A percentile compares a stretch with the other conserved stretches of the same genome.
Evolutionary conservation across 2,797 vertebrate species (phyloP).

Genomic region (Sus cebifrons): DNA sequence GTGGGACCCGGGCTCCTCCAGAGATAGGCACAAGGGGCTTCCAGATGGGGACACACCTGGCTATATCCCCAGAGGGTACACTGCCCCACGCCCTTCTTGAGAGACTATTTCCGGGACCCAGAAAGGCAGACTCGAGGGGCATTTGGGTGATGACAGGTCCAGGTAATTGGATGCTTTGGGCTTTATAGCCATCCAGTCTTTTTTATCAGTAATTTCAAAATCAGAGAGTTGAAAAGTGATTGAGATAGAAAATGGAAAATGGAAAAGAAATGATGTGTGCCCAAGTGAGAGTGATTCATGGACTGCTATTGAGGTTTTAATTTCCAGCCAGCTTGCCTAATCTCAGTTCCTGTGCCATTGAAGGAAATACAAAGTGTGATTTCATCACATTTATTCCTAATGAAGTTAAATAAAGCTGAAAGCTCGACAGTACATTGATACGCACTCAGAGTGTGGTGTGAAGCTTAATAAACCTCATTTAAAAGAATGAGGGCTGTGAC

Average conservation of each 20-base stretch:
- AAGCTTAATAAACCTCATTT: constrained; percentile 75
- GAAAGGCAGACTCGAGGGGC: not conserved
- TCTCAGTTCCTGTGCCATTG: constrained; percentile 68
- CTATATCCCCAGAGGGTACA: not conserved
- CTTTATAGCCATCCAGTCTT: not conserved
- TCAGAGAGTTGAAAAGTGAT: constrained; percentile 58
- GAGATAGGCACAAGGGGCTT: not conserved
- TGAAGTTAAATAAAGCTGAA: constrained; percentile 81
- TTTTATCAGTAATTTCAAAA: not conserved
- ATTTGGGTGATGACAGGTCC: rapidly evolving
- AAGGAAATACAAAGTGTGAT: constrained; percentile 81
- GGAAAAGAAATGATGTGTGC: constrained; percentile 64
- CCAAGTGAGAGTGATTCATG: constrained; percentile 66
- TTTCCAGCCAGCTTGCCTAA: constrained; percentile 74
- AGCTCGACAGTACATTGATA: constrained; percentile 58
- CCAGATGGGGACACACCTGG: rapidly evolving
- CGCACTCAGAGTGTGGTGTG: constrained; percentile 34
- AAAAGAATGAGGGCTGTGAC: constrained; percentile 62
- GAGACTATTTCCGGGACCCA: not conserved
- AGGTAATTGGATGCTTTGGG: not conserved
- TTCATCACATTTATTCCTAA: constrained; percentile 69
- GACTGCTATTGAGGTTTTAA: constrained; percentile 76
- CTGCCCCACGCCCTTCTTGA: rapidly evolving
- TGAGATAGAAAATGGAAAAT: constrained; percentile 33
- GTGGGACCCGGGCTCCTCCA: not conserved